Conservation (phyloP, 2,888 invertebrate genomes). For the Lochmaea crataegi region DNA sequence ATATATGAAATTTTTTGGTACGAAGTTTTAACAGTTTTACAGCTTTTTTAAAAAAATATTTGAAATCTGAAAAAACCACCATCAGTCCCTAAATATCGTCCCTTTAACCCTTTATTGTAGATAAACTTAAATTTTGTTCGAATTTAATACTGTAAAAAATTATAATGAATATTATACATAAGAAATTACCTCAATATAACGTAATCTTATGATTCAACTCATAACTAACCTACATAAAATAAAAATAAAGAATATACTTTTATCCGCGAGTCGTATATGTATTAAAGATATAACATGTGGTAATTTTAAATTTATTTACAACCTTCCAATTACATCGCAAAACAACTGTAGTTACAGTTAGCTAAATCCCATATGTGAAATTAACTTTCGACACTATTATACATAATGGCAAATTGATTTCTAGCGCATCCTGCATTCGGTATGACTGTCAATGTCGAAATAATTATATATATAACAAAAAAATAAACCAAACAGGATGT, state of each 20-base stretch:
- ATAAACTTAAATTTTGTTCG: too few species aligned
- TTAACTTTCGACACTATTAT: constrained; percentile 7
- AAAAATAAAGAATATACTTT: neutral
- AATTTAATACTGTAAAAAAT: too few species aligned
- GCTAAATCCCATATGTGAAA: neutral
- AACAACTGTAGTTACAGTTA: constrained; percentile 3
- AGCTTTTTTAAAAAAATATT: too few species aligned
- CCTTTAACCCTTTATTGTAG: too few species aligned
- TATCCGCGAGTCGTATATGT: neutral
- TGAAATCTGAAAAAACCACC: too few species aligned
- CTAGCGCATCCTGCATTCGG: neutral
- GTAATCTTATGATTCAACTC: neutral
- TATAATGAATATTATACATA: neutral
- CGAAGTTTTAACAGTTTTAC: too few species aligned
- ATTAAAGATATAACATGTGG: neutral
- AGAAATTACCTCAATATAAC: neutral
- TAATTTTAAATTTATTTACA: neutral
- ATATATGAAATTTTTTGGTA: too few species aligned
- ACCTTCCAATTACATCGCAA: neutral
- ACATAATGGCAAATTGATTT: constrained; percentile 1
- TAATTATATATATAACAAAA: neutral
- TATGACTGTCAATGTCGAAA: neutral
- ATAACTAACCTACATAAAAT: neutral
- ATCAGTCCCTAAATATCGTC: too few species aligned
- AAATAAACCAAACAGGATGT: too few species aligned